A percentile compares a stretch with the other conserved stretches of the same genome.
These are phyloP conservation scores for Sitobion miscanthi DNA, from an alignment of 1,140 invertebrate species.

Conservation along the genomic window DNA sequence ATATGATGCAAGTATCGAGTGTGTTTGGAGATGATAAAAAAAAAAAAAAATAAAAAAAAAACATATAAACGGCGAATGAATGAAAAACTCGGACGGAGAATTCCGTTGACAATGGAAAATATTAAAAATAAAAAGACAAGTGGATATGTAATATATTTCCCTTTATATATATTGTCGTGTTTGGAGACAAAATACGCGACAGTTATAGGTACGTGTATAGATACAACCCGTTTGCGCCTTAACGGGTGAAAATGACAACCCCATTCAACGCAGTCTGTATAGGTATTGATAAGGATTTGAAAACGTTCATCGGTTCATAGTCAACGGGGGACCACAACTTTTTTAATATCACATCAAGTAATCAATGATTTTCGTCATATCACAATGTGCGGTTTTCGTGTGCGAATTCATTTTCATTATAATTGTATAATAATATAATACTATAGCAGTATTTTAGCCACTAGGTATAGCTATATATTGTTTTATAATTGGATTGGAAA, in stretches of 20 bases:
- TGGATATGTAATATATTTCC: slow-evolving; percentile 2
- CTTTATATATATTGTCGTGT: background rate
- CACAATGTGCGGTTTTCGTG: background rate
- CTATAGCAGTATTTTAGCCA: background rate
- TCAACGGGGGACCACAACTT: background rate
- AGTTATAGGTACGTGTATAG: background rate
- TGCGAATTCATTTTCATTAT: background rate
- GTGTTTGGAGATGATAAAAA: slow-evolving; percentile 1
- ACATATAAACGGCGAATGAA: background rate
- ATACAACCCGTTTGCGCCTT: background rate
- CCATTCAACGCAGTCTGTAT: slow-evolving; percentile 13
- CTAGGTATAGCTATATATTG: background rate
- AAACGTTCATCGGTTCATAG: slow-evolving; percentile 13
- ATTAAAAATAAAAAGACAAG: slow-evolving; percentile 11
- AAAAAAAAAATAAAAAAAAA: background rate
- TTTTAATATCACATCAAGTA: background rate
- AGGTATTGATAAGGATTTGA: slow-evolving; percentile 27
- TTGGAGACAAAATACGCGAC: slow-evolving; percentile 10
- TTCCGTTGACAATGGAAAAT: background rate
- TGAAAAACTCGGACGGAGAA: background rate
- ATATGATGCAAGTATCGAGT: background rate
- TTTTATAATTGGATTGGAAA: background rate
- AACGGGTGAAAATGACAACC: slow-evolving; percentile 8
- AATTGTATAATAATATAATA: background rate
- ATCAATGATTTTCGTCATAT: background rate